Base-by-base conservation (phyloP, 2,797 vertebrate genomes). In the Odontamblyopus rebecca region DNA sequence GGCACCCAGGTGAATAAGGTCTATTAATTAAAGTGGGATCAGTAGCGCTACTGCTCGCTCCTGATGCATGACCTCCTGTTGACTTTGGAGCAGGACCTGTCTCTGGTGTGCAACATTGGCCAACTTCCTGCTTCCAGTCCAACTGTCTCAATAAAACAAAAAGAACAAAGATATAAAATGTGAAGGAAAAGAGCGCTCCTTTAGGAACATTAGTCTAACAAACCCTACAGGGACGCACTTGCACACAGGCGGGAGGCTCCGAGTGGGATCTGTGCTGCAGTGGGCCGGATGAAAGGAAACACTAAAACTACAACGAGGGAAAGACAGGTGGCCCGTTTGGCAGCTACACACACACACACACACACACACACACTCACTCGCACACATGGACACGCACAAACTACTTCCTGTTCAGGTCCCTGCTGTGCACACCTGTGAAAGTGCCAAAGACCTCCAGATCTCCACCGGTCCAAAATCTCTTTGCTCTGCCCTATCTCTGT, bases 261-360 rank as follows among this genome's bases (percentile, higher is more conserved):
- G 85, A 92, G 88, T 90, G 90, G 90, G 90, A 92, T 89, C 89
- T 91, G 87, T 89, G 89, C 86, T 92, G 91, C 89, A 60, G 86
- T 89, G 86, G 84, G 86, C 88, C 75, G 83, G 92, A 91, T 92
- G 90, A 93, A 92, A 93, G 93, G 90, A 90, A 91, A 91, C 89
- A 91, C 91, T 88, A 93, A 93, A 93, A 92, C 91, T 91, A 92
- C 92, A 90, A 92, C 90, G 82, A 92, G 89, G 79, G 85, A 90
- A 91, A 69, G 87, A 91, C 81, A 89, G 89, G 91, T 85, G 90
- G 93, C 87, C 83, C 82, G 86, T 88, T 92, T 79, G 92, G 92
- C 91, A 83, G 89, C 83, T 82, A 69, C 68, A 73, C 79, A 87
- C 56, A 76, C 81, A 74, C 82, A 72, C 26, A 66, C 19, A 61